These are phyloP conservation scores for Cyphomyrus plagiostoma DNA, from an alignment of 2,113 vertebrate genomes.

Conservation along the genomic window DNA sequence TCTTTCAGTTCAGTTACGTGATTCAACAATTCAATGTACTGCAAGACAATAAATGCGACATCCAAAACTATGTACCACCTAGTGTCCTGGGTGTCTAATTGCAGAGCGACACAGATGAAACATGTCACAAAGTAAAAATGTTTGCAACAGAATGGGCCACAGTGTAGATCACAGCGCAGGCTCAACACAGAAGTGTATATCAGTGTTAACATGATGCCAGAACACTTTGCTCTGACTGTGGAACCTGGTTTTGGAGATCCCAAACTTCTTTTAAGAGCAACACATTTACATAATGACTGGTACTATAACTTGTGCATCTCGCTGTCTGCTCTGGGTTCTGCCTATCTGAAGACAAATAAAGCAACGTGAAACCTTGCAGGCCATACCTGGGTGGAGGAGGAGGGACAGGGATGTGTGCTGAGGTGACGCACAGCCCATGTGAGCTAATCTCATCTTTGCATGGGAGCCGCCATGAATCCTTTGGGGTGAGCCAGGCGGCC, in stretches of 20 bases:
- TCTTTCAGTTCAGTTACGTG: background rate
- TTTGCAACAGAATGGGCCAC: background rate
- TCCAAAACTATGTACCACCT: background rate
- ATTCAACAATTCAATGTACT: background rate
- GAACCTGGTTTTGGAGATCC: background rate
- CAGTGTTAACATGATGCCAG: background rate
- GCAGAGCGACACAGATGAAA: background rate
- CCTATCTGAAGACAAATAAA: background rate
- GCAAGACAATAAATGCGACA: background rate
- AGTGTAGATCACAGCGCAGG: too few relatives aligned
- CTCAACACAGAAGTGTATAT: too few relatives aligned
- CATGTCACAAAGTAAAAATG: background rate
- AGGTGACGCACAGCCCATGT: background rate
- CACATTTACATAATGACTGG: background rate
- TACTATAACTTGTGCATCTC: background rate
- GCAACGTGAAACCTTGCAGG: background rate
- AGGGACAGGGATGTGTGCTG: background rate
- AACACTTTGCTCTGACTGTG: background rate
- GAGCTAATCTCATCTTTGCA: background rate
- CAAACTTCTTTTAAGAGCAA: background rate
- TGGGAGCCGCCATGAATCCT: background rate
- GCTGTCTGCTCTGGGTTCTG: background rate
- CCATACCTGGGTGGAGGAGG: background rate
- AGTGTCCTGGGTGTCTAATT: background rate
- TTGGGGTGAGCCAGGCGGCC: background rate